Percentiles rank a stretch among this genome's conserved stretches.
These are phyloP conservation scores for Chaetodon trifasciatus DNA, from an alignment of 2,797 vertebrate species.

Conservation along the genomic window DNA sequence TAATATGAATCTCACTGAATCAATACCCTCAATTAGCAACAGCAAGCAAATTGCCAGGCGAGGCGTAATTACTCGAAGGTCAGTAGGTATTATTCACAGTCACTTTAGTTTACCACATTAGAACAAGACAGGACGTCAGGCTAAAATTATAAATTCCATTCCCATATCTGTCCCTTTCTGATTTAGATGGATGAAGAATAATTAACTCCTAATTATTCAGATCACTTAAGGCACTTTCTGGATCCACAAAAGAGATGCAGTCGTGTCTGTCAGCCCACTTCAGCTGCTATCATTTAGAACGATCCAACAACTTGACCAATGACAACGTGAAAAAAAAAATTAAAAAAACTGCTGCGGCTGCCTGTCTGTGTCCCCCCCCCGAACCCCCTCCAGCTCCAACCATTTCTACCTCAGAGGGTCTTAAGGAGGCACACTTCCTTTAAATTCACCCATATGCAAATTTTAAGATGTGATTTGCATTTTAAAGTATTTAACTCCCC, in stretches of 20 bases:
- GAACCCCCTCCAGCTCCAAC: constrained; percentile 86
- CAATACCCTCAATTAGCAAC: constrained; percentile 95
- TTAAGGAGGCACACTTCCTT: constrained; percentile 97
- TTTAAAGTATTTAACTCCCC: constrained; percentile 99
- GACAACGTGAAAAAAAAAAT: constrained; percentile 88
- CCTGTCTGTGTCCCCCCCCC: constrained; percentile 86
- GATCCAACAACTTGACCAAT: constrained; percentile 96
- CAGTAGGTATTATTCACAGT: constrained; percentile 99
- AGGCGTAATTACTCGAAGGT: constrained; percentile 98
- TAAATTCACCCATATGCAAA: constrained; percentile 99
- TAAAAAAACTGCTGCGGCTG: constrained; percentile 64
- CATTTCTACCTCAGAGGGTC: constrained; percentile 96
- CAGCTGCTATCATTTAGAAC: constrained; percentile 95
- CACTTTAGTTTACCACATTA: constrained; percentile 99
- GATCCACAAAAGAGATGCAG: constrained; percentile 94
- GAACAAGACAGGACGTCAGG: constrained; percentile 95
- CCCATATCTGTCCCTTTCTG: constrained; percentile 99
- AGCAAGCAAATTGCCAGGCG: constrained; percentile 94
- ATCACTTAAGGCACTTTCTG: constrained; percentile 99
- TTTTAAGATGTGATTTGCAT: constrained; percentile 97
- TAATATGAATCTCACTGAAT: constrained; percentile 93
- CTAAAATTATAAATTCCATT: constrained; percentile 99
- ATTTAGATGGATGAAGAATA: constrained; percentile 99
- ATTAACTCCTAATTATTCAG: constrained; percentile 99
- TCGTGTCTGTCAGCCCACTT: constrained; percentile 93